phyloP scores from a whole-genome alignment of 2,113 vertebrate genomes.

The Apaloderma vittatum region DNA sequence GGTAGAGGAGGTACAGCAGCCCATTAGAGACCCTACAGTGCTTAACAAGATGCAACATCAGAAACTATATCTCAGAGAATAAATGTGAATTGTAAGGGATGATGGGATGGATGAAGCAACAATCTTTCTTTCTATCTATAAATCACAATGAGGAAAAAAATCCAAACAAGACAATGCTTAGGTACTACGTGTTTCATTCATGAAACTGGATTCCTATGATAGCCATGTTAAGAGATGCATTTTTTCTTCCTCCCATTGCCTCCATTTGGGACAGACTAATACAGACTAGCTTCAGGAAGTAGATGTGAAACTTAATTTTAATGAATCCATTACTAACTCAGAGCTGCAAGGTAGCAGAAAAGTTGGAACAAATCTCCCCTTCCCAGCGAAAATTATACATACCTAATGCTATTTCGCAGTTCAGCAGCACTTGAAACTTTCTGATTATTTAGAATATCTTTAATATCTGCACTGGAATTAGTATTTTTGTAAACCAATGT shows the following conservation, averaged over 20 bases:
- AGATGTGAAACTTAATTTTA: neutral
- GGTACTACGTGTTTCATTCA: neutral
- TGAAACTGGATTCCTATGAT: neutral
- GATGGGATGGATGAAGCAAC: neutral
- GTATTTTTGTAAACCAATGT: neutral
- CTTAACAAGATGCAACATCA: neutral
- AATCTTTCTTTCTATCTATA: neutral
- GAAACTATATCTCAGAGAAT: neutral
- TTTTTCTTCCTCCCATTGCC: neutral
- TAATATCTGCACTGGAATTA: neutral
- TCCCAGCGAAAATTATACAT: neutral
- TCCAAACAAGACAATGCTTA: neutral
- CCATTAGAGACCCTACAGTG: neutral
- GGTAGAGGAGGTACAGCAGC: neutral
- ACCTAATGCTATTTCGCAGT: neutral
- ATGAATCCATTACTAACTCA: neutral
- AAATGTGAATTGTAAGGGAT: neutral
- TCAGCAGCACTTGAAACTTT: neutral
- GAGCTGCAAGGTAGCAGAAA: neutral
- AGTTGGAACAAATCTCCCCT: neutral
- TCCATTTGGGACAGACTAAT: neutral
- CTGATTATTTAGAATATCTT: neutral
- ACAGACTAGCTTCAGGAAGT: neutral
- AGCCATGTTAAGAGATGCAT: neutral
- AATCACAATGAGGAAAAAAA: neutral